Conservation (phyloP, 35 echinoderm and acorn worm genomes). For the Heliocidaris erythrogramma region DNA sequence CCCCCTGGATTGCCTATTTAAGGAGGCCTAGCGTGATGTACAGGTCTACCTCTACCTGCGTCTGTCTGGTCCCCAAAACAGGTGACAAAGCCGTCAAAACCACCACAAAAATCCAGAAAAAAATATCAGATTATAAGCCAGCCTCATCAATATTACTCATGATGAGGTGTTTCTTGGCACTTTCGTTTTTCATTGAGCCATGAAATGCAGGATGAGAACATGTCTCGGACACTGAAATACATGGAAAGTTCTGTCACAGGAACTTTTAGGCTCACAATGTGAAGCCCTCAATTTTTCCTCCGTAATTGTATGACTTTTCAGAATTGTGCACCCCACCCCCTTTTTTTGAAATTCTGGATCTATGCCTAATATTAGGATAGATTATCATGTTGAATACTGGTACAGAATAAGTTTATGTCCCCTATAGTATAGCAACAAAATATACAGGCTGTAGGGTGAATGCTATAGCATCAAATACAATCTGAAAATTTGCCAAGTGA, state of each 20-base stretch:
- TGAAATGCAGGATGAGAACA: background rate
- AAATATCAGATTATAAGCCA: background rate
- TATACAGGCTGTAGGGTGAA: too few species aligned
- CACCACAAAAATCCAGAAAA: background rate
- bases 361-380: too few species aligned
- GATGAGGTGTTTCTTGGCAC: background rate
- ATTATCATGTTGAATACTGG: too few species aligned
- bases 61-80: background rate
- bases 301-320: too few species aligned
- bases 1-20: background rate
- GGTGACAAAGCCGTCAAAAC: background rate
- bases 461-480: too few species aligned
- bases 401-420: too few species aligned
- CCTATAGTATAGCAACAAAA: too few species aligned
- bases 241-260: background rate
- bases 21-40: background rate
- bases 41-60: background rate
- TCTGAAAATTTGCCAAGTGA: too few species aligned
- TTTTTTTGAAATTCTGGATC: too few species aligned
- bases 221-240: background rate
- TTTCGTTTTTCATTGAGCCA: constrained; percentile 2
- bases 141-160: background rate
- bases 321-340: too few species aligned
- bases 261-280: background rate
- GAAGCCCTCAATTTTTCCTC: background rate